Percentiles rank a stretch among this genome's conserved stretches.
These are phyloP conservation scores for Stegostoma tigrinum DNA, from an alignment of 2,113 vertebrate genomes.

Conservation along the genomic window DNA sequence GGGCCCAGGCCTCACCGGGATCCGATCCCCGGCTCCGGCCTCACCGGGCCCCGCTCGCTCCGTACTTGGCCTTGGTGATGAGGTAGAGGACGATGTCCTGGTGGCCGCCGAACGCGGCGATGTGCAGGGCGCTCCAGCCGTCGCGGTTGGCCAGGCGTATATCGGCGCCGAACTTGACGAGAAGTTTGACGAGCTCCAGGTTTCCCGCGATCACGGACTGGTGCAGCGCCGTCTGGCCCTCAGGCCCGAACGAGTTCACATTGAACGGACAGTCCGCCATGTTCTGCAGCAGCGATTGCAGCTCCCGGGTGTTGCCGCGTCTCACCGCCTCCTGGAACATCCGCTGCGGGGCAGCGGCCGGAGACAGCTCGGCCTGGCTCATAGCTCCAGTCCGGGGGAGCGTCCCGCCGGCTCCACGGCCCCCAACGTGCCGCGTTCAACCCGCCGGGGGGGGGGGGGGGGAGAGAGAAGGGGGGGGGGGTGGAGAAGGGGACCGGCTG, in stretches of 20 bases:
- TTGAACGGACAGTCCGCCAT: constrained; percentile 97
- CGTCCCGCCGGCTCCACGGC: neutral
- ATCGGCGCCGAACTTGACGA: constrained; percentile 95
- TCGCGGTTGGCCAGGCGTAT: constrained; percentile 93
- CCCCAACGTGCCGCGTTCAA: neutral
- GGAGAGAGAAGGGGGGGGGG: no score
- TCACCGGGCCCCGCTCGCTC: constrained; percentile 79
- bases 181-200: constrained; percentile 93
- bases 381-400: constrained; percentile 53
- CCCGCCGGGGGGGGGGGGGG: no score
- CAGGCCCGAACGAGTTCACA: constrained; percentile 95
- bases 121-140: constrained; percentile 97
- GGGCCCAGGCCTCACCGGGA: constrained; percentile 2
- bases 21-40: constrained; percentile 44
- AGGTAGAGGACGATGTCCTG: constrained; percentile 99
- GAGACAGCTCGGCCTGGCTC: constrained; percentile 91
- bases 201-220: constrained; percentile 96
- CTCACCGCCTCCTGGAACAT: constrained; percentile 97
- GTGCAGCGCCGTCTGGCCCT: constrained; percentile 93
- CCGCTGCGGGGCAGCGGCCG: constrained; percentile 80
- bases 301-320: constrained; percentile 88
- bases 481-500: no score
- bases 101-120: constrained; percentile 95
- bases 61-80: constrained; percentile 98
- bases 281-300: constrained; percentile 90